A percentile compares a stretch with the other conserved stretches of the same genome.
phyloP scores from a whole-genome alignment of 2,797 vertebrate genomes.

The Lemur catta region DNA sequence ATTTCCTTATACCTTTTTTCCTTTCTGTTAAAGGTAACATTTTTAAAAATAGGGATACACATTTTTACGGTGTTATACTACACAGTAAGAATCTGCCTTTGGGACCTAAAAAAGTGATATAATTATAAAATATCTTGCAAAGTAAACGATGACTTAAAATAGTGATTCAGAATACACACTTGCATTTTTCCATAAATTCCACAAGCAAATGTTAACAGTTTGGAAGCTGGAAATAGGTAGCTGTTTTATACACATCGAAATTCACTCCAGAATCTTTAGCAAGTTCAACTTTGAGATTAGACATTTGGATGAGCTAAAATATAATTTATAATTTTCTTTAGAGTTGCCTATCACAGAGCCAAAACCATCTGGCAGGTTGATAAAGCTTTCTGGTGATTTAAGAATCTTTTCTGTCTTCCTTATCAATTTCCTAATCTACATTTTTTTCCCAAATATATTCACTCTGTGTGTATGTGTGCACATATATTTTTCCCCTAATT shows the following conservation, averaged over 20 bases:
- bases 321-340: slow-evolving; percentile 29
- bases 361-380: slow-evolving; percentile 6
- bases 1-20: background rate
- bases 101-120: background rate
- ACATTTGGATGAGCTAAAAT: background rate
- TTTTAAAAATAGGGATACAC: background rate
- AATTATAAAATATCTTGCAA: slow-evolving; percentile 40
- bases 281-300: background rate
- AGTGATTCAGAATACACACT: slow-evolving; percentile 19
- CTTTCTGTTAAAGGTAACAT: slow-evolving; percentile 5
- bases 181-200: slow-evolving; percentile 21
- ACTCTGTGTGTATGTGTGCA: background rate
- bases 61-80: background rate
- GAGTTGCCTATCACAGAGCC: background rate
- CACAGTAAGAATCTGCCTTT: background rate
- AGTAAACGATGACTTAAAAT: slow-evolving; percentile 22
- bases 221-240: background rate
- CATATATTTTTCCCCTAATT: background rate
- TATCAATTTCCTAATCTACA: background rate
- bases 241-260: background rate
- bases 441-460: background rate
- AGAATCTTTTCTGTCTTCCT: background rate
- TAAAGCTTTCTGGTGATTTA: slow-evolving; percentile 16
- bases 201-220: slow-evolving; percentile 21
- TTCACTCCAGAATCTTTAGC: slow-evolving; percentile 11